Base-by-base conservation (phyloP, 2,888 invertebrate genomes). In the Chrysolina haemoptera region DNA sequence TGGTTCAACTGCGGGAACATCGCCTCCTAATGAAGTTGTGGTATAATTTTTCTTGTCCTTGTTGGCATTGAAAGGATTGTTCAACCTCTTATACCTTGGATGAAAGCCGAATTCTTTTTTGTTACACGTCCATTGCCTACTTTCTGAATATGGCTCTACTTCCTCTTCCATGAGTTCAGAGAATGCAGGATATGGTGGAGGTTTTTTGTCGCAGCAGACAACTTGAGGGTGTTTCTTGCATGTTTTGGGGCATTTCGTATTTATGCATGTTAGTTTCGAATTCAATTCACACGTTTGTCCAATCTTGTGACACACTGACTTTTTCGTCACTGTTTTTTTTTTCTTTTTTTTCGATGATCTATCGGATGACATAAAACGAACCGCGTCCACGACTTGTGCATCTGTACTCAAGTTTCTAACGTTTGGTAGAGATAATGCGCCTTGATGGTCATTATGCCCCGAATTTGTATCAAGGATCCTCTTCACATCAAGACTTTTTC, bases 111-210 rank as follows among this genome's bases (percentile, higher is more conserved):
- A 81, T 40, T 76, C 74, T 14, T 50, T 68, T 10, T 65, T 74
- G 20, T 76, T 65, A 16, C 79, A 79, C 9, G 69, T 80, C 68
- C 73, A 81, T 53, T 80, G 74, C 12, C 68, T 70, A 10, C 71
- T 72, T 8, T 79, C 64, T 8, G 70, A 64, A 22, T 63, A 72
- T 8, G 68, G 73, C 22, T 68, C 73, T n/a, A 68, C 48, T 41
- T 73, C 62, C 50, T 68, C 73, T 20, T 73, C 68, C 50, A 68
- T 68, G 12, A 73, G 68, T 68, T 85, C 85, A 0, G 84, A 83
- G 71, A 79, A 85, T 0, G 84, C 75, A 8, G 82, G 80, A 73
- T 84, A 84, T 0, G 85, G 85, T 12, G 83, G 65, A 9, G 78
- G 76, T 40, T 79, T 77, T 64, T 84, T 85, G 5, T 77, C 73